Evolutionary conservation across 2,113 vertebrate genomes (phyloP).

Genomic region (Scalopus aquaticus): DNA sequence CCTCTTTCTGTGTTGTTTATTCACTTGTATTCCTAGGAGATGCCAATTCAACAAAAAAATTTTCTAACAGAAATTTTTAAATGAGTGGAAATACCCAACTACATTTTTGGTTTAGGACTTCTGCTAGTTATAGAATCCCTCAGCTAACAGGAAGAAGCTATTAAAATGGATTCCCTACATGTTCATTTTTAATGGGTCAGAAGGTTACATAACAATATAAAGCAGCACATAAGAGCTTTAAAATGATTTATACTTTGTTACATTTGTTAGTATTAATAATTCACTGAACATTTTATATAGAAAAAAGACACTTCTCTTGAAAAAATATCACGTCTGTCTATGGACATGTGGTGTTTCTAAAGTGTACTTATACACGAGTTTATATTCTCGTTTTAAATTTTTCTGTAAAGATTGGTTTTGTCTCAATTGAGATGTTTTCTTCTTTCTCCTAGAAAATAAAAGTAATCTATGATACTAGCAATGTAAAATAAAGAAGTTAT

Average conservation of each 20-base stretch:
- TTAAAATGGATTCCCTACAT: slow-evolving; percentile 66
- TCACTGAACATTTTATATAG: slow-evolving; percentile 42
- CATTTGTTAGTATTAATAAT: slow-evolving; percentile 73
- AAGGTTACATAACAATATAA: slow-evolving; percentile 56
- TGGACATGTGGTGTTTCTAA: slow-evolving; percentile 53
- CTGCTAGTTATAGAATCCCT: not conserved
- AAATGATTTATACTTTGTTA: slow-evolving; percentile 60
- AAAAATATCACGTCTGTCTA: slow-evolving; percentile 35
- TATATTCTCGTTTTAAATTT: slow-evolving; percentile 44
- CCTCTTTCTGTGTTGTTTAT: slow-evolving; percentile 70
- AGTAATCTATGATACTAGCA: not conserved
- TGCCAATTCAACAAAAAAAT: slow-evolving; percentile 48
- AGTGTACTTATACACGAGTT: not conserved
- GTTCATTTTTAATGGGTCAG: slow-evolving; percentile 66
- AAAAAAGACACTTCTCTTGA: not conserved
- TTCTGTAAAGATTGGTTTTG: not conserved
- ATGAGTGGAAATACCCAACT: slow-evolving; percentile 57
- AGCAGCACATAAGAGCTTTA: slow-evolving; percentile 60
- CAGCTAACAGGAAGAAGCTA: slow-evolving; percentile 60
- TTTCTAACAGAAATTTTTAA: slow-evolving; percentile 63
- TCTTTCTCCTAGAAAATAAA: not conserved
- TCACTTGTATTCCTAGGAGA: slow-evolving; percentile 72
- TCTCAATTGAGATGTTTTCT: not conserved
- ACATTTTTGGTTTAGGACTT: slow-evolving; percentile 32
- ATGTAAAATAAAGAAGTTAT: not conserved